Base-by-base conservation (phyloP, 2,797 vertebrate genomes). In the Jordanella pulchra region DNA sequence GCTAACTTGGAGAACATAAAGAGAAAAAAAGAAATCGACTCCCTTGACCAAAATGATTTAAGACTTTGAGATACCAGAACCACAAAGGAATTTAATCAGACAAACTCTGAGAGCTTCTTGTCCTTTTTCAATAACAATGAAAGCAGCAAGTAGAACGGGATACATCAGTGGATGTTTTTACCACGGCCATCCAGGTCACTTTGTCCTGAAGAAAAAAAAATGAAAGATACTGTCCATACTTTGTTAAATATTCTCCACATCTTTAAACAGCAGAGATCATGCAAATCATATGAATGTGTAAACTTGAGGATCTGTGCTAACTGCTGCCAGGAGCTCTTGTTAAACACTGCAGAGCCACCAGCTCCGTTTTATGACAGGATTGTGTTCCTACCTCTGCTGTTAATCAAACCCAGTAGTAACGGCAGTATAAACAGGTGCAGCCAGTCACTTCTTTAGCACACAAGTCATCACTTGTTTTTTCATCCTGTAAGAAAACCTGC, bases 111-210 rank as follows among this genome's bases (percentile, higher is more conserved):
- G 68, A n/a, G 55, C 7, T 63, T 32, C 39, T 10, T 71, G 50
- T 53, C 35, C n/a, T 55, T 28, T 55, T 72, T 32, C 23, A 45
- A 27, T 14, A 44, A 64, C 44, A 75, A 76, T 32, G 47, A 50
- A 48, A 28, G 13, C 58, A 42, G 50, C 44, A 21, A 69, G 63
- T 60, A 74, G 72, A 72, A 23, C 1, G 54, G 54, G 27, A 55
- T 64, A 45, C 71, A 71, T 18, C 39, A 44, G 28, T 66, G 0
- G 63, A 28, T 14, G 10, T 21, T 1, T 64, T 60, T 21, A 35
- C 27, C 12, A 25, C 15, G 74, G 30, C 32, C 65, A 28, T 27
- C 71, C 58, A n/a, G 83, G 80, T 83, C 80, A 45, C 69, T 79
- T 89, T 85, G 83, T 79, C 35, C 71, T 23, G 69, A n/a, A 3